Evolutionary conservation across 2,888 invertebrate genomes (phyloP).

Genomic region (Ormyrus pomaceus): DNA sequence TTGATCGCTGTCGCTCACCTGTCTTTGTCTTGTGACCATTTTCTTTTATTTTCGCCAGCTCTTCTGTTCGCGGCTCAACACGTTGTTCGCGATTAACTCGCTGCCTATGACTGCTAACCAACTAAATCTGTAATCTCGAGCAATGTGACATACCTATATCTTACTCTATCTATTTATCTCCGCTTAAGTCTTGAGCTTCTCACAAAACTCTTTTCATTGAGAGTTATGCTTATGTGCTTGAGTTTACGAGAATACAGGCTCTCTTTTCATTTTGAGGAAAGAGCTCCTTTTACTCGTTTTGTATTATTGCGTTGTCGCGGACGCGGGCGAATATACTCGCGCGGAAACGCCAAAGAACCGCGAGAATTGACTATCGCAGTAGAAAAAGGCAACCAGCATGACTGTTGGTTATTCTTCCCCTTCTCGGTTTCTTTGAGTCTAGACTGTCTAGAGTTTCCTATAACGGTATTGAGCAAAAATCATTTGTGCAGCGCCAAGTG

Average conservation of each 20-base stretch:
- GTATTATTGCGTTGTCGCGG: too few species aligned
- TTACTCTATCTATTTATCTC: too few species aligned
- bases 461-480: not conserved
- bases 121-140: not conserved
- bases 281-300: too few species aligned
- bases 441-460: not conserved
- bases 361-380: too few species aligned
- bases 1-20: slow-evolving; percentile 13
- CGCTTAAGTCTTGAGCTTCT: too few species aligned
- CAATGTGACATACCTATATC: not conserved
- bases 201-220: too few species aligned
- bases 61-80: not conserved
- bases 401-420: slow-evolving; percentile 4
- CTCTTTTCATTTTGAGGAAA: too few species aligned
- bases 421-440: not conserved
- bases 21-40: slow-evolving; percentile 34
- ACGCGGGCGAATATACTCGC: too few species aligned
- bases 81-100: not conserved
- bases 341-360: too few species aligned
- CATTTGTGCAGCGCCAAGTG: too few species aligned
- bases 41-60: not conserved
- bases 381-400: not conserved
- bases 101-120: not conserved
- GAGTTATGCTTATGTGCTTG: too few species aligned
- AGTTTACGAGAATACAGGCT: too few species aligned